Percentiles rank a stretch among this genome's conserved stretches.
Evolutionary conservation across 1,140 invertebrate species (phyloP).

Genomic region (Bilobella aurantiaca): DNA sequence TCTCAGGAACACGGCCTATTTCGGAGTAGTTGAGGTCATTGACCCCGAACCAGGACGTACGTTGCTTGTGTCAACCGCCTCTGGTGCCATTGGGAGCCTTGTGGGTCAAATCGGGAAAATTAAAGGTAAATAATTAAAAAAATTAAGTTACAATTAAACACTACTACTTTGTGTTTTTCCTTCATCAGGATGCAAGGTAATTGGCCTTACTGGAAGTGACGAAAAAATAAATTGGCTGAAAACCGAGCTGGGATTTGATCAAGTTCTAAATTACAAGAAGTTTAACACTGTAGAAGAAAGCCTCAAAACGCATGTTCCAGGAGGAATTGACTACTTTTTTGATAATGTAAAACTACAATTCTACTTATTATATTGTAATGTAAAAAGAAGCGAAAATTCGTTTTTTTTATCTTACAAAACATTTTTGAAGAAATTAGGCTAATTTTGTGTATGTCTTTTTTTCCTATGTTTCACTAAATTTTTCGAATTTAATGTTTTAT

Average conservation of each 20-base stretch:
- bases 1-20: constrained; percentile 58
- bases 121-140: constrained; percentile 40
- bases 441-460: too few relatives aligned
- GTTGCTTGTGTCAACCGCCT: constrained; percentile 54
- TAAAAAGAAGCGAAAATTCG: too few relatives aligned
- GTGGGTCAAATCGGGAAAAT: constrained; percentile 65
- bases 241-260: constrained; percentile 55
- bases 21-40: constrained; percentile 58
- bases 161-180: neutral
- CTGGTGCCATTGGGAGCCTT: constrained; percentile 55
- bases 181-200: constrained; percentile 52
- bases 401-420: too few relatives aligned
- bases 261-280: constrained; percentile 60
- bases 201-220: constrained; percentile 59
- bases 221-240: constrained; percentile 58
- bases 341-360: constrained; percentile 66
- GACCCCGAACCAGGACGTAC: constrained; percentile 56
- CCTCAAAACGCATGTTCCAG: constrained; percentile 52
- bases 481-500: too few relatives aligned
- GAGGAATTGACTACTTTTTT: constrained; percentile 61
- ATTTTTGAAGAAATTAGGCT: too few relatives aligned
- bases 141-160: neutral
- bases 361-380: too few relatives aligned
- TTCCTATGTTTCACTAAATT: too few relatives aligned
- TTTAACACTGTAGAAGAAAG: constrained; percentile 42